Conservation (phyloP, 2,797 vertebrate genomes). For the Brotula barbata region DNA sequence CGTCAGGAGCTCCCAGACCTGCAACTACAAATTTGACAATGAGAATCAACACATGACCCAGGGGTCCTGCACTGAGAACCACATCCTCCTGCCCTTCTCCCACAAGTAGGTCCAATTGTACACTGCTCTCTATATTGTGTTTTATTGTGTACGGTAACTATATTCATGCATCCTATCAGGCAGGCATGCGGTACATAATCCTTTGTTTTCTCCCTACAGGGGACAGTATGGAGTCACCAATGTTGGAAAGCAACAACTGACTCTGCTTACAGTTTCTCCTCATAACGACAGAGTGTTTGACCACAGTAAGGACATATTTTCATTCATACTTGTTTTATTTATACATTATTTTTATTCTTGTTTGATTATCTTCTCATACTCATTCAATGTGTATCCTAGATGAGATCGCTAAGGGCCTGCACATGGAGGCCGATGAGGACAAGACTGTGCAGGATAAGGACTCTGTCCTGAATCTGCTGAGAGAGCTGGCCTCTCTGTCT, state of each 20-base stretch:
- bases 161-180: neutral
- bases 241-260: conserved; percentile 86
- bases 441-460: conserved; percentile 79
- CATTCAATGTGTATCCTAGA: conserved; percentile 65
- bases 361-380: neutral
- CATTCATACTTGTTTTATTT: neutral
- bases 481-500: conserved; percentile 81
- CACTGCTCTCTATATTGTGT: neutral
- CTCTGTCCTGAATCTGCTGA: conserved; percentile 78
- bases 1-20: conserved; percentile 88
- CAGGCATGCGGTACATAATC: neutral
- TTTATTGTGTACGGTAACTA: neutral
- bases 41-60: conserved; percentile 86
- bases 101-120: conserved; percentile 79
- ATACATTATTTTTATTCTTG: conserved; percentile 8
- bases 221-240: conserved; percentile 83
- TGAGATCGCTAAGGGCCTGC: conserved; percentile 75
- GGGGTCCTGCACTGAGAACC: conserved; percentile 87
- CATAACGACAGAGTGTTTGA: conserved; percentile 87
- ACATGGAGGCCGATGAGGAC: conserved; percentile 81
- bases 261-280: conserved; percentile 79
- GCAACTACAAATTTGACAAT: conserved; percentile 89
- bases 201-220: conserved; percentile 64
- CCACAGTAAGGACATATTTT: conserved; percentile 73
- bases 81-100: conserved; percentile 88